phyloP scores from a whole-genome alignment of 2,113 vertebrate genomes.

The Oreocharis arfaki region DNA sequence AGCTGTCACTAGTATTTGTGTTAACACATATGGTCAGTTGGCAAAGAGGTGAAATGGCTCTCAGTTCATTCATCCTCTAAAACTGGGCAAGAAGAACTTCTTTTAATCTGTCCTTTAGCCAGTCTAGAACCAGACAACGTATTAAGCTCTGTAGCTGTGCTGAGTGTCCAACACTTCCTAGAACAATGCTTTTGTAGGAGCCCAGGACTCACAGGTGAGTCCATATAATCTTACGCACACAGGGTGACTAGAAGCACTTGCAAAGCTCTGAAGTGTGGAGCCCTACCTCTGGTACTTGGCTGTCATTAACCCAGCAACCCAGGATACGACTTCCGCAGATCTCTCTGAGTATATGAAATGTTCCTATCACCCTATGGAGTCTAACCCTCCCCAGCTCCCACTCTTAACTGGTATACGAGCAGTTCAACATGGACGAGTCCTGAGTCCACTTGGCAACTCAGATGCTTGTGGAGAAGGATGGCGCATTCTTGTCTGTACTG shows the following conservation, averaged over 20 bases:
- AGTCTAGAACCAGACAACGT: neutral
- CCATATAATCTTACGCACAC: neutral
- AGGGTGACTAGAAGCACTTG: neutral
- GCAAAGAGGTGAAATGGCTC: neutral
- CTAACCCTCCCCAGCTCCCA: neutral
- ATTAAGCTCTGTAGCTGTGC: neutral
- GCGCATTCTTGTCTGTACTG: neutral
- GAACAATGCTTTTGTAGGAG: neutral
- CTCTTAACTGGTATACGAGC: neutral
- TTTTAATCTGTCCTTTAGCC: neutral
- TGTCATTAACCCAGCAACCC: neutral
- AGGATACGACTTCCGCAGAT: neutral
- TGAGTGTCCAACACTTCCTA: neutral
- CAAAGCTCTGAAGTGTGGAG: neutral
- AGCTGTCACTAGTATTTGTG: neutral
- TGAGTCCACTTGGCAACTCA: neutral
- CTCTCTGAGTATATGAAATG: neutral
- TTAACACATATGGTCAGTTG: rapidly evolving
- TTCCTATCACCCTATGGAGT: neutral
- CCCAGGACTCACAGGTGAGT: neutral
- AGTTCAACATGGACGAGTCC: neutral
- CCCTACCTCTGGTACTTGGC: neutral
- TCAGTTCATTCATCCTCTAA: neutral
- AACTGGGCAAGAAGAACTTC: neutral
- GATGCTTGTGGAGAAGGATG: neutral